Evolutionary conservation across 2,797 vertebrate genomes (phyloP).

Genomic region (Etheostoma nigrum): DNA sequence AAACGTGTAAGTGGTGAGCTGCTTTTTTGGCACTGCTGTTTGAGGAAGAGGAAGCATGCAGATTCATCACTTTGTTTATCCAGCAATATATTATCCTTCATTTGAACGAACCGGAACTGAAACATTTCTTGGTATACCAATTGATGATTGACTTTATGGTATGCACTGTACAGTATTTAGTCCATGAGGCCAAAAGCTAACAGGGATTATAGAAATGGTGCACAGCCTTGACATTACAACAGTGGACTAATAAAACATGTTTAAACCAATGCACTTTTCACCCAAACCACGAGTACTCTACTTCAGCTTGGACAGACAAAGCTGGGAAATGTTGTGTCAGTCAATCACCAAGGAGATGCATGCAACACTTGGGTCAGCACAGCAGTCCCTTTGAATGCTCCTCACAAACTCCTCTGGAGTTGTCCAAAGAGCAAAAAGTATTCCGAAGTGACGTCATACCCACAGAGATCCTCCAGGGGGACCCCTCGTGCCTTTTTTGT

Average conservation of each 20-base stretch:
- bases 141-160: constrained; percentile 40
- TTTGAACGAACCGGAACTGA: constrained; percentile 10
- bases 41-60: constrained; percentile 60
- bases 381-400: constrained; percentile 66
- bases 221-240: constrained; percentile 68
- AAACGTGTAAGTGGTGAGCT: constrained; percentile 28
- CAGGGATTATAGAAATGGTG: constrained; percentile 69
- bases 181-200: constrained; percentile 51
- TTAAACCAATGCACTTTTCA: constrained; percentile 36
- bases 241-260: constrained; percentile 64
- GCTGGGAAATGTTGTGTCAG: constrained; percentile 35
- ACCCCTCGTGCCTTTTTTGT: constrained; percentile 72
- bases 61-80: constrained; percentile 42
- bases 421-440: constrained; percentile 63
- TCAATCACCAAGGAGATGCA: constrained; percentile 52
- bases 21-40: constrained; percentile 74
- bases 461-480: constrained; percentile 77
- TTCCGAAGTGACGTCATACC: constrained; percentile 75
- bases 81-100: constrained; percentile 42
- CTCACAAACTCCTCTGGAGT: constrained; percentile 59
- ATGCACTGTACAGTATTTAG: constrained; percentile 61
- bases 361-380: constrained; percentile 65
- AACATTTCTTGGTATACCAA: constrained; percentile 39
- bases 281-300: constrained; percentile 35
- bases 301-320: constrained; percentile 41